phyloP scores from a whole-genome alignment of 2,797 vertebrate species.

The Sarcophilus harrisii region DNA sequence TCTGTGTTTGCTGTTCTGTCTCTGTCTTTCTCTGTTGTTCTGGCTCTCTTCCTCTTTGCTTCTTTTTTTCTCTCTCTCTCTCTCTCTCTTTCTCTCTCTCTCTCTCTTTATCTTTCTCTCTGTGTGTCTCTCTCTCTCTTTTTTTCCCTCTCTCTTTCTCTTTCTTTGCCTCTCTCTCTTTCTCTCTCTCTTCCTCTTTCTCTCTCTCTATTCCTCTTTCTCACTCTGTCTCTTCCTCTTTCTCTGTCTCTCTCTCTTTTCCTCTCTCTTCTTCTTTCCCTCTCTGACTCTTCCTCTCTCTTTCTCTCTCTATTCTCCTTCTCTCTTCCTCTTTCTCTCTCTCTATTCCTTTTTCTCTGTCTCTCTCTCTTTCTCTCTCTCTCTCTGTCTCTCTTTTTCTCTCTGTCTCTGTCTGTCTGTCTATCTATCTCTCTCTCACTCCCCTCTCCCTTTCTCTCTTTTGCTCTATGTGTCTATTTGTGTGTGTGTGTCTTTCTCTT shows the following conservation, averaged over 20 bases:
- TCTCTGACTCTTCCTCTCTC: neutral
- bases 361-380: neutral
- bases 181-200: too few species aligned
- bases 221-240: neutral
- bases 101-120: neutral
- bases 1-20: neutral
- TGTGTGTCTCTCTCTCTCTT: neutral
- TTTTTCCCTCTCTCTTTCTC: too few species aligned
- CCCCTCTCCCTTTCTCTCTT: neutral
- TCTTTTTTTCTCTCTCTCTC: too few species aligned
- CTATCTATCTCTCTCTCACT: too few species aligned
- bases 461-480: neutral
- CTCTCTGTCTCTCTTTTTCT: neutral
- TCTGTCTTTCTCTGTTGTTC: neutral
- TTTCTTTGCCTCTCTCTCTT: neutral
- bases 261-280: neutral
- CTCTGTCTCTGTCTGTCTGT: too few species aligned
- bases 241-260: rapidly evolving
- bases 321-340: neutral
- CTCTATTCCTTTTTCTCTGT: neutral
- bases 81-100: neutral
- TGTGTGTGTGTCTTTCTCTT: neutral
- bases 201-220: neutral
- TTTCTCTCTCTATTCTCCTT: neutral
- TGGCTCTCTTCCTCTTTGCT: too few species aligned